A percentile compares a stretch with the other conserved stretches of the same genome.
These are phyloP conservation scores for Misgurnus anguillicaudatus DNA, from an alignment of 2,113 vertebrate genomes.

Conservation along the genomic window DNA sequence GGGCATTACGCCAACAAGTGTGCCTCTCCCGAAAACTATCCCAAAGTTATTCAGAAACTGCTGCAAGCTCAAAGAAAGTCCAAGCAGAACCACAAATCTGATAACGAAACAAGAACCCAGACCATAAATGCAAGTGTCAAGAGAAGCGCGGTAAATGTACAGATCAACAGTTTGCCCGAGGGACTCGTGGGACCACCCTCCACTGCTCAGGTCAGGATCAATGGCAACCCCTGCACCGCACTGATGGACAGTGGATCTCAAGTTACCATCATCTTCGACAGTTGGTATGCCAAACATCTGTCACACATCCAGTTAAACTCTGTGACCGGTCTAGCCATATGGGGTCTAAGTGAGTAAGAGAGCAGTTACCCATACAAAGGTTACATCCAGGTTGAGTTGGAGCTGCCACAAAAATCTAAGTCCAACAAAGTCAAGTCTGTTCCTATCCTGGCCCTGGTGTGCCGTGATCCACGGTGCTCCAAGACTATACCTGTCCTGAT, in stretches of 20 bases:
- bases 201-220: conserved; percentile 31
- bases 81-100: not conserved
- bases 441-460: not conserved
- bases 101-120: not conserved
- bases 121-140: not conserved
- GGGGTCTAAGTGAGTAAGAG: conserved; percentile 16
- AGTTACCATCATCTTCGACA: conserved; percentile 45
- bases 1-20: conserved; percentile 30
- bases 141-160: not conserved
- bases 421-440: not conserved
- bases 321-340: conserved; percentile 20
- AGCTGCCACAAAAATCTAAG: not conserved
- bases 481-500: not conserved
- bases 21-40: conserved; percentile 11
- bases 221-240: conserved; percentile 33
- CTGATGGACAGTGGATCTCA: conserved; percentile 46
- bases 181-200: conserved; percentile 36
- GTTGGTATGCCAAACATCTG: conserved; percentile 31
- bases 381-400: conserved; percentile 9
- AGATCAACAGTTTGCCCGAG: conserved; percentile 1
- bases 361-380: conserved; percentile 15
- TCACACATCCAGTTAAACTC: conserved; percentile 4
- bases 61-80: conserved; percentile 9
- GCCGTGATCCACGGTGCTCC: not conserved
- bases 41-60: conserved; percentile 29